Evolutionary conservation across 2,888 invertebrate species (phyloP).

Genomic region (Boloria euphrosyne): DNA sequence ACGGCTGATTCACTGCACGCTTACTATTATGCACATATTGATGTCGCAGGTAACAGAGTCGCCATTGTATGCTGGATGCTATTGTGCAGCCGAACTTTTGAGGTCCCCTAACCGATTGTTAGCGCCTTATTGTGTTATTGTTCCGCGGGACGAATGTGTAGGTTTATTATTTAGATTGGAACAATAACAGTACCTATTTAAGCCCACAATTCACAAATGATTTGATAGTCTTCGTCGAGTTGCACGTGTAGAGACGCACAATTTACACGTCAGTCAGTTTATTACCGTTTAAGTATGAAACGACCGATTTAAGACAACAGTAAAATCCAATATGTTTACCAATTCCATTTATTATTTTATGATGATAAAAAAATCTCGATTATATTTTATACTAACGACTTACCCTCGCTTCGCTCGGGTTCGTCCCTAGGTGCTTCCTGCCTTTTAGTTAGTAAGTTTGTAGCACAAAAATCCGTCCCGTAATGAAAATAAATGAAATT

Average conservation of each 20-base stretch:
- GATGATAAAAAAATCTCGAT: too few species aligned
- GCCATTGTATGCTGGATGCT: slow-evolving; percentile 76
- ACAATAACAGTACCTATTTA: slow-evolving; percentile 62
- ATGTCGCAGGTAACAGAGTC: slow-evolving; percentile 76
- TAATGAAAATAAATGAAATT: too few species aligned
- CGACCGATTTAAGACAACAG: too few species aligned
- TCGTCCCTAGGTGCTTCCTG: too few species aligned
- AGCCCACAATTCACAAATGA: slow-evolving; percentile 48
- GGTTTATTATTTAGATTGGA: slow-evolving; percentile 62
- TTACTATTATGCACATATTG: slow-evolving; percentile 77
- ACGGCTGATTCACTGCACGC: slow-evolving; percentile 58
- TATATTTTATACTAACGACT: too few species aligned
- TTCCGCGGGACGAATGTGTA: slow-evolving; percentile 57
- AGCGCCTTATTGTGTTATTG: slow-evolving; percentile 70
- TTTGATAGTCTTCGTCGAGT: slow-evolving; percentile 25
- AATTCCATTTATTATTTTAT: too few species aligned
- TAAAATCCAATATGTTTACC: too few species aligned
- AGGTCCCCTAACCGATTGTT: slow-evolving; percentile 73
- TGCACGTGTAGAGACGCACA: neutral
- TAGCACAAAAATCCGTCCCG: too few species aligned
- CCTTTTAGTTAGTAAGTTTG: too few species aligned
- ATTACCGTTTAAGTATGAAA: too few species aligned
- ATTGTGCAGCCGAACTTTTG: slow-evolving; percentile 77
- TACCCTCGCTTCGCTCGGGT: too few species aligned
- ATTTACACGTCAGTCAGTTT: neutral